Evolutionary conservation across 2,113 vertebrate genomes (phyloP).

Genomic region (Myrmophylax atrothorax): DNA sequence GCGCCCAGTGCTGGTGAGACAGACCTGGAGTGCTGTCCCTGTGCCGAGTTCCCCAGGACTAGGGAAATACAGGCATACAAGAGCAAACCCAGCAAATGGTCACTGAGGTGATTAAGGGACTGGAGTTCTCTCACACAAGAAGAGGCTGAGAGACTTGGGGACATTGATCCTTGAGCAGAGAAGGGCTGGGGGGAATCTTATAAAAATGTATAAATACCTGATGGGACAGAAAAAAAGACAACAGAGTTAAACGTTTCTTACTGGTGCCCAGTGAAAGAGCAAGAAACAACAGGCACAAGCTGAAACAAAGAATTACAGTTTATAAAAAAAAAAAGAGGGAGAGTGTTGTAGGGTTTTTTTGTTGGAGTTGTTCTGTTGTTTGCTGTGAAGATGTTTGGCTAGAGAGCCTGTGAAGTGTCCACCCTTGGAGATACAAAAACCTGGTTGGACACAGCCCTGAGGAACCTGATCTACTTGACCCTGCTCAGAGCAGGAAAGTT

Average conservation of each 20-base stretch:
- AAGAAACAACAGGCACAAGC: not conserved
- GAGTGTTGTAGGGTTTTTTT: not conserved
- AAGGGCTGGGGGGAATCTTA: not conserved
- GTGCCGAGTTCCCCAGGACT: not conserved
- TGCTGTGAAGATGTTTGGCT: not conserved
- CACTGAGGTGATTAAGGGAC: not conserved
- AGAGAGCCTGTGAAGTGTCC: not conserved
- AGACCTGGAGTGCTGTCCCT: not conserved
- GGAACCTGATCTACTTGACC: not conserved
- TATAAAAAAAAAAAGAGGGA: accelerated
- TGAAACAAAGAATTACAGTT: not conserved
- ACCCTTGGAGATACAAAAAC: not conserved
- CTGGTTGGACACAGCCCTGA: not conserved
- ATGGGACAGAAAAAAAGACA: not conserved
- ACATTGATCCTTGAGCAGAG: not conserved
- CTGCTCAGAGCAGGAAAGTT: not conserved
- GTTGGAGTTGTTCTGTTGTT: not conserved
- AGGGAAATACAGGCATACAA: accelerated
- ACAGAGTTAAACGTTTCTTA: not conserved
- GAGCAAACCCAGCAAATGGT: not conserved
- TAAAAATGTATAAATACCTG: not conserved
- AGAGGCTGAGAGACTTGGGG: not conserved
- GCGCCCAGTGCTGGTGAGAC: not conserved
- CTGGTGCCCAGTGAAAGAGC: not conserved
- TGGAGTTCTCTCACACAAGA: accelerated